A percentile compares a stretch with the other conserved stretches of the same genome.
These are phyloP conservation scores for Mohoua ochrocephala DNA, from an alignment of 2,113 vertebrate species.

Conservation along the genomic window DNA sequence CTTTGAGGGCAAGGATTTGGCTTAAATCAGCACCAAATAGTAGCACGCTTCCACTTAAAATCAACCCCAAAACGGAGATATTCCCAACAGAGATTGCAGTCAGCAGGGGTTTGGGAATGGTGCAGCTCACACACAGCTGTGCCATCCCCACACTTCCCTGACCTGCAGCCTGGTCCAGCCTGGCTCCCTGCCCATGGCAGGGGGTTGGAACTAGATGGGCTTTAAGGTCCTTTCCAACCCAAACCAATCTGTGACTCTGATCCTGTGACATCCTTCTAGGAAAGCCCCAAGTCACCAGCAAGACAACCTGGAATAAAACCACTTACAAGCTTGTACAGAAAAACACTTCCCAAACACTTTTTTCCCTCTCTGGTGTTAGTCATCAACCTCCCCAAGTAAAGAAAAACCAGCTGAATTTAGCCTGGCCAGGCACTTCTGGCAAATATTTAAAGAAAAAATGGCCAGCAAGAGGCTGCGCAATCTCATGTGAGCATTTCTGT, in stretches of 20 bases:
- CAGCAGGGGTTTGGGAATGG: neutral
- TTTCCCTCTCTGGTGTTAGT: neutral
- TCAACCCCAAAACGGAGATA: neutral
- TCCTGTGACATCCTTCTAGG: neutral
- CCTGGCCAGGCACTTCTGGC: neutral
- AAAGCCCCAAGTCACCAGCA: neutral
- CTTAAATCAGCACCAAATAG: neutral
- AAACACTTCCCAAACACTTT: neutral
- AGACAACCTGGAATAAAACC: neutral
- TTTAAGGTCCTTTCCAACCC: neutral
- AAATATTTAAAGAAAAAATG: neutral
- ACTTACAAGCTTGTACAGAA: neutral
- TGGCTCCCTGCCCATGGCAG: neutral
- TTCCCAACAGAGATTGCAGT: neutral
- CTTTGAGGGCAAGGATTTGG: fast-evolving
- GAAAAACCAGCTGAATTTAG: neutral
- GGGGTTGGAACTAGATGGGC: neutral
- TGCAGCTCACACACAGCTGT: neutral
- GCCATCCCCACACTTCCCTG: neutral
- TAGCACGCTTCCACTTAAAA: neutral
- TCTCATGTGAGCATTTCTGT: neutral
- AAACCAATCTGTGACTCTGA: neutral
- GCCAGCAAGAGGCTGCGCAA: neutral
- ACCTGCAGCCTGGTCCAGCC: neutral
- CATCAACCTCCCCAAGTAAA: neutral